phyloP scores from a whole-genome alignment of 2,797 vertebrate species.

The Rhadinocentrus ornatus region DNA sequence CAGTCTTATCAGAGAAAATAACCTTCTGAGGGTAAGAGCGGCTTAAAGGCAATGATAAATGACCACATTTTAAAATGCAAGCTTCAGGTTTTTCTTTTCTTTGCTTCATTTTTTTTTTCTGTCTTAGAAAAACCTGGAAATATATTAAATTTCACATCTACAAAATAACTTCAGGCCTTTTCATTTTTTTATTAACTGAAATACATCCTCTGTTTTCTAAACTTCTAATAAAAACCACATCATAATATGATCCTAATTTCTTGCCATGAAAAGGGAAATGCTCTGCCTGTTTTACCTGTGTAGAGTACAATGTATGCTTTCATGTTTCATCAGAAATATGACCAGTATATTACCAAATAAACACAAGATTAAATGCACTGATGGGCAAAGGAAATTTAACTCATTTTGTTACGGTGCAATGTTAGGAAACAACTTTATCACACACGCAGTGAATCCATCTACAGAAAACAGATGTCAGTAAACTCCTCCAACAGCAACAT shows the following conservation, averaged over 20 bases:
- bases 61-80: conserved; percentile 57
- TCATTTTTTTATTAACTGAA: no score
- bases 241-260: no score
- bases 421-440: no score
- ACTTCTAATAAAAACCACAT: background rate
- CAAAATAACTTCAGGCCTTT: no score
- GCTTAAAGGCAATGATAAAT: conserved; percentile 83
- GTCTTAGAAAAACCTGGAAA: background rate
- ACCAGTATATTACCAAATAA: no score
- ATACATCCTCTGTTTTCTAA: background rate
- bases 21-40: conserved; percentile 83
- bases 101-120: background rate
- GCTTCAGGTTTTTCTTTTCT: conserved; percentile 41
- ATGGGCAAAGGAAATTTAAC: background rate
- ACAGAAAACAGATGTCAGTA: background rate
- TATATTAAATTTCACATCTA: no score
- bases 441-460: background rate
- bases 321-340: background rate
- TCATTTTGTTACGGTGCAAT: background rate
- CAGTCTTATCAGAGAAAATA: conserved; percentile 89
- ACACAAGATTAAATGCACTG: background rate
- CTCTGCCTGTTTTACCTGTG: background rate
- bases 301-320: background rate
- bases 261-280: no score
- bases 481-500: background rate